Base-by-base conservation (phyloP, 2,113 vertebrate species). In the Pristiophorus japonicus region DNA sequence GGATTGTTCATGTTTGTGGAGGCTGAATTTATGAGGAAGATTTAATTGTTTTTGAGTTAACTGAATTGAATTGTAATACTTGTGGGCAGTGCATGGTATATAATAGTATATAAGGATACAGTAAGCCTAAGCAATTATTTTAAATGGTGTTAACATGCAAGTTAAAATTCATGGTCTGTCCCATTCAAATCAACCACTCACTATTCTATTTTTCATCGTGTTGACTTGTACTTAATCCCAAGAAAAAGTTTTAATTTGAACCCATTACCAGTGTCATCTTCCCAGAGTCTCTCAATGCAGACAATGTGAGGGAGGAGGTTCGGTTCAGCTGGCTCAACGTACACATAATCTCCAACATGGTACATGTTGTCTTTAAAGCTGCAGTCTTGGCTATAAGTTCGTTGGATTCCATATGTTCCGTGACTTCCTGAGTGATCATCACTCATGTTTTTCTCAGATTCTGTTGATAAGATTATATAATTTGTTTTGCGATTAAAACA, bases 311-410 rank as follows among this genome's bases (percentile, higher is more conserved):
- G 99, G 59, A 99, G 99, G 62, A 99, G 97, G 96, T 98, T 99
- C 55, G 98, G 97, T 96, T 99, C 99, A 4, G 99, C 98, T 51
- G 99, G 99, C 96, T 99, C 99, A 97, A 99, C 99, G 0, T 99
- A 99, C 24, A 99, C 99, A 0, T 99, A 99, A 95, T 99, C 99
- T 73, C 99, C 99, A 95, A 99, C 99, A 0, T 99, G 98, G 96
- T 99, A 99, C 98, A 99, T 99, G 96, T 98, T 99, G 96, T 99
- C 99, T 96, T 99, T 99, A 97, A 99, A 99, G 97, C 99, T 99
- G 98, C 99, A 99, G 96, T 99, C 99, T 96, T 99, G 99, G 96
- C 99, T 99, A 96, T 99, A 99, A 10, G 98, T 99, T 38, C 99
- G 98, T 96, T 99, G 98, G 91, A 98, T 97, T 95, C 96, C 98